These are phyloP conservation scores for Oreochromis mossambicus DNA, from an alignment of 2,797 vertebrate species.

Conservation along the genomic window DNA sequence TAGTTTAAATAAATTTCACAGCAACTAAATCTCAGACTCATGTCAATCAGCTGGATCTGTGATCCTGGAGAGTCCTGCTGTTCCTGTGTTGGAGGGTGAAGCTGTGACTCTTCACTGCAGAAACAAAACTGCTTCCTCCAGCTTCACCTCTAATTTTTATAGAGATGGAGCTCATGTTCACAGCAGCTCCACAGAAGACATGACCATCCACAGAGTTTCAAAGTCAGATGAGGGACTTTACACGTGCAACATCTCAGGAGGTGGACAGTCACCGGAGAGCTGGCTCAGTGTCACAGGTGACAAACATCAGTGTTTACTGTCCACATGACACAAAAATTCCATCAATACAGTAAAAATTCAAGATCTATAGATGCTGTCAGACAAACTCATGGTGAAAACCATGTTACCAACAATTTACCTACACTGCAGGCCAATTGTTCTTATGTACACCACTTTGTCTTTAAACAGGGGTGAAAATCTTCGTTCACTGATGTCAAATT, in stretches of 20 bases:
- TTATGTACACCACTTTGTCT: background rate
- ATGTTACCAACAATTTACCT: background rate
- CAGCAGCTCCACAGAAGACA: background rate
- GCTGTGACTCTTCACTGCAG: background rate
- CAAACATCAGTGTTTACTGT: fast-evolving
- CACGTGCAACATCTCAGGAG: background rate
- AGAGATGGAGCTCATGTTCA: background rate
- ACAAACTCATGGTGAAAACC: background rate
- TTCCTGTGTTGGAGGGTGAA: background rate
- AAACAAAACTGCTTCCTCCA: background rate
- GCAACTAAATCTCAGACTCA: fast-evolving
- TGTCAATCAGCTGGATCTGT: background rate
- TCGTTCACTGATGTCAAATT: background rate
- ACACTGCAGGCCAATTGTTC: too few species aligned
- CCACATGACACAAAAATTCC: background rate
- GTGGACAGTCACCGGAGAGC: background rate
- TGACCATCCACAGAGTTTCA: background rate
- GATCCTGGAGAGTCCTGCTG: background rate
- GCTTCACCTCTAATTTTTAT: background rate
- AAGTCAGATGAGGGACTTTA: background rate
- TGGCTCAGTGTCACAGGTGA: background rate
- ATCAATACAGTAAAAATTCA: background rate
- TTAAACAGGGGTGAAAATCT: background rate
- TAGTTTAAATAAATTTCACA: background rate
- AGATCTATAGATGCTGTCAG: background rate